Percentiles rank a stretch among this genome's conserved stretches.
Evolutionary conservation across 2,888 invertebrate genomes (phyloP).

Genomic region (Frankliniella fusca): DNA sequence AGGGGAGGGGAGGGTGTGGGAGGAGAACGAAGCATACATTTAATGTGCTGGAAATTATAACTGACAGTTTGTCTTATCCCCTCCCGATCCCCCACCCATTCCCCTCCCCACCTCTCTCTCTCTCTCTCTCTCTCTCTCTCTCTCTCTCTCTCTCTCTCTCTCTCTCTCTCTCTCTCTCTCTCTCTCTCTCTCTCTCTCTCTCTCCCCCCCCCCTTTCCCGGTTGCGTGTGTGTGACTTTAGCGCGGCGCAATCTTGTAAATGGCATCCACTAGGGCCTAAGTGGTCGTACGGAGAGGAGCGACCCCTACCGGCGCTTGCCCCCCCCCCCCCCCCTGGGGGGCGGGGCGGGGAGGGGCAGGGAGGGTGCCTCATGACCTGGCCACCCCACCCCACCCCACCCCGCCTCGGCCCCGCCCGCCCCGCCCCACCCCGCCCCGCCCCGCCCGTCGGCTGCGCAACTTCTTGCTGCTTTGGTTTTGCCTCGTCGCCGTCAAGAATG

Average conservation of each 20-base stretch:
- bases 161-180: no score
- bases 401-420: no score
- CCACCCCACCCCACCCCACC: no score
- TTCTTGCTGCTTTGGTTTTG: no score
- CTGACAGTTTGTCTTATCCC: background rate
- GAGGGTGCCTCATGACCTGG: no score
- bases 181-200: background rate
- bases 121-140: no score
- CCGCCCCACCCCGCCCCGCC: no score
- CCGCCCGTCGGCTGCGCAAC: no score
- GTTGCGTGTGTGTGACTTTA: conserved; percentile 12
- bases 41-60: conserved; percentile 26
- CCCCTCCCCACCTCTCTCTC: no score
- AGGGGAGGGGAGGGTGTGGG: background rate
- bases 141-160: background rate
- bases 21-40: background rate
- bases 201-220: background rate
- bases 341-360: background rate
- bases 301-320: no score
- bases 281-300: background rate
- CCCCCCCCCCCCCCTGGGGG: background rate
- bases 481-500: no score
- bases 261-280: conserved; percentile 22
- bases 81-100: no score
- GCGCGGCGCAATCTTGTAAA: conserved; percentile 17